A percentile compares a stretch with the other conserved stretches of the same genome.
Evolutionary conservation across 2,113 vertebrate genomes (phyloP).

Genomic region (Microcebus tavaratra): DNA sequence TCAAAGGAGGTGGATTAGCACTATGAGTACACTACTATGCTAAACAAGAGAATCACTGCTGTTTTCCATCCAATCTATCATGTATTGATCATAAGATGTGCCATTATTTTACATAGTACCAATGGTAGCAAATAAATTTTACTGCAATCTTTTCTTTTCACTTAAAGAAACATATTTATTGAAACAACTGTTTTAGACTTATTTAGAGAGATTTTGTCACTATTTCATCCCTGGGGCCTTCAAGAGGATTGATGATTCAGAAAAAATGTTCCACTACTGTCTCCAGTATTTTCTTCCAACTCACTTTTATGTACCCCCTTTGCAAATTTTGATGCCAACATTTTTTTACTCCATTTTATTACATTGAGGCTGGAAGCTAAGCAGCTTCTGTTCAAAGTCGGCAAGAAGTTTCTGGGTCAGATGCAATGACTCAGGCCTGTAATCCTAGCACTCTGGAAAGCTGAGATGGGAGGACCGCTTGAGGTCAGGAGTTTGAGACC

Average conservation of each 20-base stretch:
- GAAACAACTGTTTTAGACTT: background rate
- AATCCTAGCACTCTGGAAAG: too few relatives aligned
- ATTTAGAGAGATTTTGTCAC: background rate
- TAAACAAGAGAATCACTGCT: background rate
- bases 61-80: background rate
- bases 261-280: background rate
- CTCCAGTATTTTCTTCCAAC: constrained; percentile 6
- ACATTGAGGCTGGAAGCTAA: background rate
- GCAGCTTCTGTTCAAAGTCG: background rate
- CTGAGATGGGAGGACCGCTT: too few relatives aligned
- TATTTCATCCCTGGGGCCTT: background rate
- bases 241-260: background rate
- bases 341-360: background rate
- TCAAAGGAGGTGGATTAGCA: background rate
- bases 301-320: background rate
- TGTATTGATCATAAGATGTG: background rate
- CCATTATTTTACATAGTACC: background rate
- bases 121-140: constrained; percentile 1
- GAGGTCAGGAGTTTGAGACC: too few relatives aligned
- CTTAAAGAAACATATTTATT: background rate
- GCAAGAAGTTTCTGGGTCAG: background rate
- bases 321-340: constrained; percentile 2
- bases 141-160: background rate
- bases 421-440: too few relatives aligned
- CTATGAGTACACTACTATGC: background rate